These are phyloP conservation scores for Apis laboriosa DNA, from an alignment of 1,140 invertebrate genomes.

Conservation along the genomic window DNA sequence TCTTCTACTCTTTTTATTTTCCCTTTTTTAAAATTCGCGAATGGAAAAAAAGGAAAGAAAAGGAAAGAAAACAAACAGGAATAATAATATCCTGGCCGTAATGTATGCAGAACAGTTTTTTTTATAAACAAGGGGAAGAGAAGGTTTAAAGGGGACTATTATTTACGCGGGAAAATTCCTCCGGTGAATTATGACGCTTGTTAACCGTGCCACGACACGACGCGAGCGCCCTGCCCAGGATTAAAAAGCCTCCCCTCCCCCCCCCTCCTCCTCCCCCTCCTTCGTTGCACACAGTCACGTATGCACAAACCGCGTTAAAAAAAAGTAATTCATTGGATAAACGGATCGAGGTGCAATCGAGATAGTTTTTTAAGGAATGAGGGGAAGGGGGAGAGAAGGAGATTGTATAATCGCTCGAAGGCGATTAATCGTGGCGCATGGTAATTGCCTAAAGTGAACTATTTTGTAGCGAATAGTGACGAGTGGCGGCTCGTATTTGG, in stretches of 20 bases:
- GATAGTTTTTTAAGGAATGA: no score
- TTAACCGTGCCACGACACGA: slow-evolving; percentile 32
- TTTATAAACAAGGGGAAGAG: slow-evolving; percentile 44
- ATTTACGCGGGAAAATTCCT: slow-evolving; percentile 42
- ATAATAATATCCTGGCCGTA: slow-evolving; percentile 23
- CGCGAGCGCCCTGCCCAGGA: neutral
- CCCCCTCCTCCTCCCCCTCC: no score
- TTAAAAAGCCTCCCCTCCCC: slow-evolving; percentile 19
- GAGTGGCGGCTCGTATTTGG: neutral
- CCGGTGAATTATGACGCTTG: slow-evolving; percentile 35
- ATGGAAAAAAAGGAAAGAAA: no score
- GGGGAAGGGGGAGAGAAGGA: no score
- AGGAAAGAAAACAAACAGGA: neutral
- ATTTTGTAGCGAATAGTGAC: neutral
- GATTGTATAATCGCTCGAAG: no score
- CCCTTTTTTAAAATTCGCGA: no score
- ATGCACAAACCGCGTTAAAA: neutral
- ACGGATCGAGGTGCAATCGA: neutral
- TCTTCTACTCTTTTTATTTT: neutral
- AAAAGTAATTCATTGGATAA: slow-evolving; percentile 1
- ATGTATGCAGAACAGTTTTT: slow-evolving; percentile 30
- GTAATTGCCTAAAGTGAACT: neutral
- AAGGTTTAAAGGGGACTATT: slow-evolving; percentile 40
- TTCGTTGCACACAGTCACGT: neutral
- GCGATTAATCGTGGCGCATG: neutral